phyloP scores from a whole-genome alignment of 2,888 invertebrate species.

The Erpobdella octoculata region DNA sequence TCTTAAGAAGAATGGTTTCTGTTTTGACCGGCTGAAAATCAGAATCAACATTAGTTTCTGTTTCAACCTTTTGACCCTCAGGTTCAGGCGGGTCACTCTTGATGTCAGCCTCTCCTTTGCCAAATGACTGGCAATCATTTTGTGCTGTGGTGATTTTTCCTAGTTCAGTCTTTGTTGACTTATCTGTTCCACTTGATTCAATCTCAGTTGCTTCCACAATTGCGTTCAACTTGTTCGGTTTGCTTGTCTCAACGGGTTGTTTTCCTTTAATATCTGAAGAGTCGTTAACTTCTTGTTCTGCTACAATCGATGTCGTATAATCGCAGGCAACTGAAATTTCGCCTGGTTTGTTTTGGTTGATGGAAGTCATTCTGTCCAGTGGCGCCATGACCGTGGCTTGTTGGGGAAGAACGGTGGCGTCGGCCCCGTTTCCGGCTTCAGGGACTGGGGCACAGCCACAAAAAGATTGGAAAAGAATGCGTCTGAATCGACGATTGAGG shows the following conservation, averaged over 20 bases:
- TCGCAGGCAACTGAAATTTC: not conserved
- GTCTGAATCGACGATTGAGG: constrained; percentile 30
- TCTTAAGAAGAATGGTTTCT: no score
- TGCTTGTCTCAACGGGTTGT: not conserved
- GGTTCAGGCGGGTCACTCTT: no score
- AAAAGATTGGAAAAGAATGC: constrained; percentile 18
- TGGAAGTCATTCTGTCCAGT: constrained; percentile 13
- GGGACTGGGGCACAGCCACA: not conserved
- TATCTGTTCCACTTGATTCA: not conserved
- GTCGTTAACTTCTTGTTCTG: not conserved
- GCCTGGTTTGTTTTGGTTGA: not conserved
- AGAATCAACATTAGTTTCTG: no score
- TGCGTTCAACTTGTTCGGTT: not conserved
- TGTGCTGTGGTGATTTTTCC: no score
- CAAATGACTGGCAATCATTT: no score
- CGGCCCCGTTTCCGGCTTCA: not conserved
- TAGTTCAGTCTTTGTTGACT: no score
- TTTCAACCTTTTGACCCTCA: no score
- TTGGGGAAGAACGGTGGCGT: not conserved
- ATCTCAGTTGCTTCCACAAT: not conserved
- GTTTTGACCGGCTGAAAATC: no score
- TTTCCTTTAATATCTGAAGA: not conserved
- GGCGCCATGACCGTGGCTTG: not conserved
- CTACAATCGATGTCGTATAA: not conserved
- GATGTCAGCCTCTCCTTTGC: no score